These are phyloP conservation scores for Myiotriccus ornatus DNA, from an alignment of 2,797 vertebrate genomes.

Conservation along the genomic window DNA sequence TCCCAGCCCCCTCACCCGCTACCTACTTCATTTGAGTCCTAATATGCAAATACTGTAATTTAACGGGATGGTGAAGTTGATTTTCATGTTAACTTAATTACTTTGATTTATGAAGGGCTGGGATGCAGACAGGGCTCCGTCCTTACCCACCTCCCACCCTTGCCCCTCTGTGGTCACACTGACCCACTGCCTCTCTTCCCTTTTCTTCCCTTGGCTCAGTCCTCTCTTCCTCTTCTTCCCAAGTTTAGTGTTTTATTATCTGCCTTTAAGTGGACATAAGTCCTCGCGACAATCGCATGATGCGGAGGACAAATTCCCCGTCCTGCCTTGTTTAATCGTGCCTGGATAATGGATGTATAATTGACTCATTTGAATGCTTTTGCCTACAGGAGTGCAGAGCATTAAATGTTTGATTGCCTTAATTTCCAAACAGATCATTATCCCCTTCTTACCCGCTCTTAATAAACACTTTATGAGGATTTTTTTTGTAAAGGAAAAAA, in stretches of 20 bases:
- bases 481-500: slow-evolving; percentile 84
- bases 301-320: slow-evolving; percentile 72
- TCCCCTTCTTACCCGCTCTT: slow-evolving; percentile 93
- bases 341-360: slow-evolving; percentile 98
- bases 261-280: slow-evolving; percentile 82
- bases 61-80: slow-evolving; percentile 82
- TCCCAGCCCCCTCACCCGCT: background rate
- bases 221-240: slow-evolving; percentile 72
- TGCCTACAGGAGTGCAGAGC: slow-evolving; percentile 97
- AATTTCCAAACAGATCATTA: slow-evolving; percentile 99
- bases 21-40: slow-evolving; percentile 71
- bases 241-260: slow-evolving; percentile 89
- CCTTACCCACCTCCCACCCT: slow-evolving; percentile 68
- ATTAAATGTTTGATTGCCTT: slow-evolving; percentile 99
- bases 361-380: slow-evolving; percentile 99
- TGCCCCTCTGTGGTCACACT: slow-evolving; percentile 52
- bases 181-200: slow-evolving; percentile 66
- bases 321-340: slow-evolving; percentile 82
- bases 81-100: slow-evolving; percentile 86
- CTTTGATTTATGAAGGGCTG: slow-evolving; percentile 88
- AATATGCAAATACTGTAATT: slow-evolving; percentile 86
- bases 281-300: slow-evolving; percentile 69
- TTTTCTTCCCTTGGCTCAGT: background rate
- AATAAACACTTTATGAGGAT: slow-evolving; percentile 99
- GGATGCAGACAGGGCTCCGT: slow-evolving; percentile 76